phyloP scores from a whole-genome alignment of 2,888 invertebrate species.

The Ecliptopera silaceata region DNA sequence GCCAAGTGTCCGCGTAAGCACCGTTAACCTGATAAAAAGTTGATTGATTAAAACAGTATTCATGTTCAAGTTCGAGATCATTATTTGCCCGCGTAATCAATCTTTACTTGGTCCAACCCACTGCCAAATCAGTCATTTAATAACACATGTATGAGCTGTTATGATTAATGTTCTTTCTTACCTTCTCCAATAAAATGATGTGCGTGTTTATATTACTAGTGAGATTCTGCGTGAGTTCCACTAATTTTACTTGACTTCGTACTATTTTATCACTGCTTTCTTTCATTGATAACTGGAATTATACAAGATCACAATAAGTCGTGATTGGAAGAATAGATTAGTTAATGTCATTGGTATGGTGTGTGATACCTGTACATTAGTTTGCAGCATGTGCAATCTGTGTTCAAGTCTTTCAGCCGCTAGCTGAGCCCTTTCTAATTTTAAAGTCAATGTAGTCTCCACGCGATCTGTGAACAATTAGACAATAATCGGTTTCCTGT shows the following conservation, averaged over 20 bases:
- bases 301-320: slow-evolving; percentile 4
- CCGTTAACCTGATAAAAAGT: slow-evolving; percentile 78
- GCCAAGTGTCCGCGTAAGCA: slow-evolving; percentile 85
- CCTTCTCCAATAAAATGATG: slow-evolving; percentile 72
- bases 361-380: slow-evolving; percentile 59
- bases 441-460: slow-evolving; percentile 72
- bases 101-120: slow-evolving; percentile 33
- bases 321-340: background rate
- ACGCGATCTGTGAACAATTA: slow-evolving; percentile 70
- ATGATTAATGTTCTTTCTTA: slow-evolving; percentile 44
- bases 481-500: slow-evolving; percentile 49
- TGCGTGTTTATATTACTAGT: slow-evolving; percentile 68
- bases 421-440: slow-evolving; percentile 75
- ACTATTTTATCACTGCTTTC: slow-evolving; percentile 71
- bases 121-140: slow-evolving; percentile 36
- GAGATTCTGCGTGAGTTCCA: slow-evolving; percentile 66
- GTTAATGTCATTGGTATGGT: background rate
- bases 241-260: slow-evolving; percentile 65
- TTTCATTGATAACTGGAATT: slow-evolving; percentile 72
- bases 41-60: slow-evolving; percentile 25
- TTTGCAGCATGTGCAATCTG: slow-evolving; percentile 74
- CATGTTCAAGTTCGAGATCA: slow-evolving; percentile 22
- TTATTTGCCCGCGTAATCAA: slow-evolving; percentile 29
- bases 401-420: slow-evolving; percentile 77
- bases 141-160: slow-evolving; percentile 26